These are phyloP conservation scores for Globia sparganii DNA, from an alignment of 2,888 invertebrate genomes.

Conservation along the genomic window DNA sequence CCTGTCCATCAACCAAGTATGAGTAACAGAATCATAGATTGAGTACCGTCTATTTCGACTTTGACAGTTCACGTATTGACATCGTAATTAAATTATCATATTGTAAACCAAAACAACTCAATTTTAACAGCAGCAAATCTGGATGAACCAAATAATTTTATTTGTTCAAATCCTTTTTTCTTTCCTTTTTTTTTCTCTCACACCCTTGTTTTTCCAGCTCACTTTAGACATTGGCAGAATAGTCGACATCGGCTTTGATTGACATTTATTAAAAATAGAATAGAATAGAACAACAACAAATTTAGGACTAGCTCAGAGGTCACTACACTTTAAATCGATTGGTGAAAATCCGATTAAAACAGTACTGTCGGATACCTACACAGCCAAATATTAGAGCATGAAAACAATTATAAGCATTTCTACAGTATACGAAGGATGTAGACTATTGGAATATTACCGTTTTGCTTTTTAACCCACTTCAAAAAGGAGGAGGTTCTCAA, in stretches of 20 bases:
- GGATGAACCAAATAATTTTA: no score
- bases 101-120: background rate
- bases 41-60: background rate
- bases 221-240: no score
- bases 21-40: background rate
- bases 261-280: no score
- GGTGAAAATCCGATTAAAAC: conserved; percentile 25
- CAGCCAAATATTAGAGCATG: background rate
- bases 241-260: no score
- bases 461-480: background rate
- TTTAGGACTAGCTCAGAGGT: background rate
- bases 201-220: no score
- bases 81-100: no score
- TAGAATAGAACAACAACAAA: no score
- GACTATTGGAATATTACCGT: no score
- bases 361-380: background rate
- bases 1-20: no score
- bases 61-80: background rate
- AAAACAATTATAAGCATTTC: background rate
- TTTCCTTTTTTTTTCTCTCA: no score
- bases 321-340: conserved; percentile 15
- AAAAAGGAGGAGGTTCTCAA: no score
- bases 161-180: no score
- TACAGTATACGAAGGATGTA: background rate
- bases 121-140: background rate